Percentiles rank a stretch among this genome's conserved stretches.
Evolutionary conservation across 2,113 vertebrate species (phyloP).

Genomic region (Tachysurus vachellii): DNA sequence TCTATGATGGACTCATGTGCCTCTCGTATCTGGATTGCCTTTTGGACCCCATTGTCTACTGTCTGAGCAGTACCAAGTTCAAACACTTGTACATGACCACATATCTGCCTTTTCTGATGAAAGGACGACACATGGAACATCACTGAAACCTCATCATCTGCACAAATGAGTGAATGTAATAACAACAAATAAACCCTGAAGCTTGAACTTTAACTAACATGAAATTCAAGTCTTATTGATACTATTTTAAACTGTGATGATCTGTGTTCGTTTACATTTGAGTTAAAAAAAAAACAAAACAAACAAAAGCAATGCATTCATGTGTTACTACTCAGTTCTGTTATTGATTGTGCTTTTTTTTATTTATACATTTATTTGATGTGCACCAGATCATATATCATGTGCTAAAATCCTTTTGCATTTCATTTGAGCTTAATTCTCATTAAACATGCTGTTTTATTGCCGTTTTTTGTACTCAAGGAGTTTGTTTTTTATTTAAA

Average conservation of each 20-base stretch:
- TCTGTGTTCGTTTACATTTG: background rate
- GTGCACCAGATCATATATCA: background rate
- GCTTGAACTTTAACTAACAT: background rate
- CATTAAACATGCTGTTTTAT: conserved; percentile 4
- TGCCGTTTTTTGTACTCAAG: background rate
- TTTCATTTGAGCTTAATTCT: background rate
- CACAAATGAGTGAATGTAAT: background rate
- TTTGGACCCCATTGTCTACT: conserved; percentile 76
- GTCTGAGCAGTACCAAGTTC: conserved; percentile 78
- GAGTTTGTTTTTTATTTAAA: background rate
- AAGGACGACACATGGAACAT: conserved; percentile 9
- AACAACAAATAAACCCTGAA: background rate
- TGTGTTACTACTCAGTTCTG: background rate
- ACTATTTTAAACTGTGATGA: background rate
- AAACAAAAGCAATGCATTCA: no score
- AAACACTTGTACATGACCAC: conserved; percentile 67
- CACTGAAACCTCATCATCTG: background rate
- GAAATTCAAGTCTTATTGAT: no score
- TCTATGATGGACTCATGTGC: conserved; percentile 73
- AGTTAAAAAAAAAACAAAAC: background rate
- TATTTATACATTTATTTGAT: background rate
- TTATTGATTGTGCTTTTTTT: background rate
- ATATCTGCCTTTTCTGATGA: conserved; percentile 65
- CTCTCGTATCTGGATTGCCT: conserved; percentile 79
- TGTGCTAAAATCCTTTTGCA: background rate